Evolutionary conservation across 1,140 invertebrate genomes (phyloP), one percentile per base, ranked within the genome.

Genomic region (Caerostris darwini): DNA sequence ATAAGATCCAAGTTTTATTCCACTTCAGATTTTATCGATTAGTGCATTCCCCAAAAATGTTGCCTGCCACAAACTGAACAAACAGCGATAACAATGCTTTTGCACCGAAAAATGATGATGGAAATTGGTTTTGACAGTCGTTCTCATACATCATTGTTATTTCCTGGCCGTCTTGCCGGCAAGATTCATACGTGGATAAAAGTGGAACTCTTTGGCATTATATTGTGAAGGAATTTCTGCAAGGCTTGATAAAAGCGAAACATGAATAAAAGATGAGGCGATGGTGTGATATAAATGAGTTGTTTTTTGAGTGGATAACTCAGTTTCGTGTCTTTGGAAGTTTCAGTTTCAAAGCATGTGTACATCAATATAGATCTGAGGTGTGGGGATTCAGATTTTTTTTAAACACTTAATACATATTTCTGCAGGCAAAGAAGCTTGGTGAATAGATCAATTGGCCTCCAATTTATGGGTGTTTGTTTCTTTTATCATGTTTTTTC

Each of bases 61-160:
- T 34, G 54, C 64, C 53, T 59, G 7, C 67, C 86, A 64, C 59
- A 34, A 64, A 88, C 86, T 88, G 86, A 50, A 14, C 56, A 88
- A 88, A 88, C 59, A 64, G 53, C 56, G 86, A 88, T 88, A 88
- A 88, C 86, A 88, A 88, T 88, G 86, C 86, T 64, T 54, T 88
- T 85, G 34, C 34, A 34, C 34, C 58, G 61, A 64, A 88, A 88
- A 88, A 88, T 88, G 58, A 88, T 88, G 34, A 88, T 88, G 86
- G 59, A 64, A 88, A 88, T 88, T 88, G 86, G 86, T 88, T 88
- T 88, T 88, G 86, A 88, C 86, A 88, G 86, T 64, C 53, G 61
- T 88, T 88, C 86, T 64, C 86, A 88, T 88, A 53, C 64, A 67
- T 88, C 86, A 88, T 88, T 67, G 58, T 64, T 88, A 64, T 61